Base-by-base conservation (phyloP, 2,888 invertebrate species). In the Drosophila mercatorum region DNA sequence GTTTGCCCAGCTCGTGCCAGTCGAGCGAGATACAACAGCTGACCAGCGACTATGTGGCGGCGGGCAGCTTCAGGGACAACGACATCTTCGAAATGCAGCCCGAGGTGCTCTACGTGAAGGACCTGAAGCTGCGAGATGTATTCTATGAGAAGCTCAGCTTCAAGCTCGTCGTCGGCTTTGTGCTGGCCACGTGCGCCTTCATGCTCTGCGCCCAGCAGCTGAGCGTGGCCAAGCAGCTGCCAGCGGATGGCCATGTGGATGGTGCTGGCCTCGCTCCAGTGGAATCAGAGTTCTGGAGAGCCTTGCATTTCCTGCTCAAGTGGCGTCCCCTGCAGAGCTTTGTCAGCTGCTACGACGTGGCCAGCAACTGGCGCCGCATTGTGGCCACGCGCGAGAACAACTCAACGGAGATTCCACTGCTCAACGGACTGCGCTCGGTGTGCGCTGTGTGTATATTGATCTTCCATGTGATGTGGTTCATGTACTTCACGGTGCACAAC, bases 1-100 rank as follows among this genome's bases (percentile, higher is more conserved):
- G 94, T 75, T 75, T 94, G 61, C 94, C 94, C 1, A 92, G 91
- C 6, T 89, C 93, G 0, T 94, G 94, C 55, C 80, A 89, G 0
- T 91, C 91, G 3, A 61, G 77, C 6, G 93, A 94, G 65, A 88
- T 93, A n/a, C 84, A 89, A 65, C 88, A 91, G 34, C 78, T 93
- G 52, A 90, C 93, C 14, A 82, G 90, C n/a, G 85, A 88, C 3
- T 93, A 91, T 68, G 81, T 93, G 31, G 80, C 90, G 3, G 83
- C 90, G 3, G 83, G 82, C 7, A 75, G 79, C 0, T 88, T 92
- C 41, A 89, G 83, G 12, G 91, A 92, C 28, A 89, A 88, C 58
- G 91, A 91, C 41, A 87, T 93, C 3, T 92, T 87, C 61, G 93
- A 93, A 49, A 81, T 92, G 68, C 81, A 87, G 31, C 90, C 92